phyloP scores from a whole-genome alignment of 2,888 invertebrate species.

The Aporophyla nigra region DNA sequence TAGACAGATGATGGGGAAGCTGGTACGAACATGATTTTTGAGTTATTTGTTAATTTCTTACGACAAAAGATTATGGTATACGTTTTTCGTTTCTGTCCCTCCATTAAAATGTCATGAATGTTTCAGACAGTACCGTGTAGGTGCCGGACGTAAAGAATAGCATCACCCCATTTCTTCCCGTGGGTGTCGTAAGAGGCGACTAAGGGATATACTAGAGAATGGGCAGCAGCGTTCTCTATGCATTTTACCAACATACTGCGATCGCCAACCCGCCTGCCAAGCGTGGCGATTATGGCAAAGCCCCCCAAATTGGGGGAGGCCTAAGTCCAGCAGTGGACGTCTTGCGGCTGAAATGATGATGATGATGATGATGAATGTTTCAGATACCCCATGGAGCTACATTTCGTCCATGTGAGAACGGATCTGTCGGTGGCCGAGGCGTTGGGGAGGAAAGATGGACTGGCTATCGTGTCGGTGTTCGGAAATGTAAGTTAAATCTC shows the following conservation, averaged over 20 bases:
- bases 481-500: constrained; percentile 75
- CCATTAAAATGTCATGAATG: not conserved
- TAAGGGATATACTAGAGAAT: no score
- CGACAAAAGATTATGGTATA: not conserved
- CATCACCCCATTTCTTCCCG: no score
- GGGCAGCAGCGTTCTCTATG: no score
- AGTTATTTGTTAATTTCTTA: not conserved
- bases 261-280: no score
- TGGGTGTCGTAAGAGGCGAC: no score
- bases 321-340: no score
- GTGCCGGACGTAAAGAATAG: no score
- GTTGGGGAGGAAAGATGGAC: constrained; percentile 76
- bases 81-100: not conserved
- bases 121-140: no score
- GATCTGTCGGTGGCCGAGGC: constrained; percentile 79
- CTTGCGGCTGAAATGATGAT: no score
- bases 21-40: not conserved
- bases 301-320: no score
- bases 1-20: not conserved
- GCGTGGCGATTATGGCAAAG: no score
- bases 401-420: constrained; percentile 83
- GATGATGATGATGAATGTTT: constrained; percentile 16
- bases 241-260: no score
- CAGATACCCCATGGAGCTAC: constrained; percentile 86
- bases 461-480: constrained; percentile 84